Conservation (phyloP, 2,113 vertebrate species). For the Callionymus lyra region DNA sequence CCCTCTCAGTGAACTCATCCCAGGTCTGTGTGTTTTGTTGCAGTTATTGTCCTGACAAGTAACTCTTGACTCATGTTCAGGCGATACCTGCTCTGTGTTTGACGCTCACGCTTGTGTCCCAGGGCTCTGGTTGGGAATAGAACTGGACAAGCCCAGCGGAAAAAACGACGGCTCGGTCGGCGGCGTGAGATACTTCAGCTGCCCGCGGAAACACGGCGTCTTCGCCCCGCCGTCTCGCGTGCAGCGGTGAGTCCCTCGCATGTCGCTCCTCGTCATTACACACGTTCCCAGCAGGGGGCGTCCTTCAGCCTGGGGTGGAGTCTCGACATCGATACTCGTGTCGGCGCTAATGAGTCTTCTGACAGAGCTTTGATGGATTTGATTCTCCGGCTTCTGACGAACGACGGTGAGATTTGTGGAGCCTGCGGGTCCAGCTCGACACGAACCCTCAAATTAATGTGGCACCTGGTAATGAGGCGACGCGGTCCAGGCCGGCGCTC, state of each 20-base stretch:
- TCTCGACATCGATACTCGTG: constrained; percentile 31
- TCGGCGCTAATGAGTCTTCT: constrained; percentile 31
- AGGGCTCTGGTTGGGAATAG: constrained; percentile 93
- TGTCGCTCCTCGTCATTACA: not conserved
- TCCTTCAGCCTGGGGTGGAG: constrained; percentile 5
- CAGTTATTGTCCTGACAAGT: too few species aligned
- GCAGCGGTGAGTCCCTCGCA: constrained; percentile 73
- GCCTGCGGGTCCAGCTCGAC: constrained; percentile 10
- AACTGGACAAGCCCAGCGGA: constrained; percentile 87
- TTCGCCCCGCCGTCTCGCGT: constrained; percentile 91
- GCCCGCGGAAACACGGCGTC: constrained; percentile 83
- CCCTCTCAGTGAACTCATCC: too few species aligned
- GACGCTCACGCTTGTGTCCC: not conserved
- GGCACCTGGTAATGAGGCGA: constrained; percentile 24
- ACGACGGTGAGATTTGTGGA: constrained; percentile 17
- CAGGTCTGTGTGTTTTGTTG: too few species aligned
- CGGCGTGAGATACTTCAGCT: constrained; percentile 86
- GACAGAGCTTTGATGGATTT: constrained; percentile 36
- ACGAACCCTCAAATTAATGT: constrained; percentile 22
- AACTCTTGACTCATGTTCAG: too few species aligned
- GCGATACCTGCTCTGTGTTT: too few species aligned
- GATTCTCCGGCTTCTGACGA: constrained; percentile 31
- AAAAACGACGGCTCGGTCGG: constrained; percentile 92
- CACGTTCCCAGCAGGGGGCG: not conserved
- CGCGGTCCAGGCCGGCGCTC: not conserved